phyloP scores from a whole-genome alignment of 2,888 invertebrate species.

The Eilema sororculum region DNA sequence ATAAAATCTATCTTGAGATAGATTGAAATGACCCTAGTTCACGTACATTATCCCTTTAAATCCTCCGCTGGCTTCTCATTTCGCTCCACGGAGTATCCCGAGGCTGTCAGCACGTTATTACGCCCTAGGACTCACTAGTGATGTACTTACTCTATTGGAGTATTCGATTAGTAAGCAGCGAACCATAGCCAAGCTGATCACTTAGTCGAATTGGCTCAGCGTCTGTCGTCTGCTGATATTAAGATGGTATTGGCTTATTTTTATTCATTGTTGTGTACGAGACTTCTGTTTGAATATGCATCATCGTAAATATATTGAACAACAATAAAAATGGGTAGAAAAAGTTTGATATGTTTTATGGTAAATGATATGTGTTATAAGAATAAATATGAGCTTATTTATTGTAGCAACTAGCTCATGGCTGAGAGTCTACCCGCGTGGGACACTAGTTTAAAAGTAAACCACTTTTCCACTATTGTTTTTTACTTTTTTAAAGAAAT shows the following conservation, averaged over 20 bases:
- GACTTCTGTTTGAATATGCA: constrained; percentile 29
- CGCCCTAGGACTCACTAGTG: constrained; percentile 50
- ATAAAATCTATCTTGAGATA: constrained; percentile 16
- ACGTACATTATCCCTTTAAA: constrained; percentile 43
- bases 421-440: too few relatives aligned
- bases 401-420: too few relatives aligned
- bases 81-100: constrained; percentile 40
- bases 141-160: constrained; percentile 40
- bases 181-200: constrained; percentile 48
- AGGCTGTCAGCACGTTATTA: constrained; percentile 39
- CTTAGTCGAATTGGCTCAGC: constrained; percentile 36
- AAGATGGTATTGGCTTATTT: constrained; percentile 22
- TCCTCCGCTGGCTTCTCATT: constrained; percentile 47
- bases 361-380: not conserved
- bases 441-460: too few relatives aligned
- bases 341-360: not conserved
- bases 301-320: constrained; percentile 12
- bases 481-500: too few relatives aligned
- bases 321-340: constrained; percentile 6
- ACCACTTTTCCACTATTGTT: not conserved
- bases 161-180: constrained; percentile 48
- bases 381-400: not conserved
- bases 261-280: constrained; percentile 37
- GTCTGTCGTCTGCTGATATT: constrained; percentile 23
- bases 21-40: constrained; percentile 40